Evolutionary conservation across 2,113 vertebrate species (phyloP), one percentile per base, ranked within the genome.

Genomic region (Lamprotornis superbus): DNA sequence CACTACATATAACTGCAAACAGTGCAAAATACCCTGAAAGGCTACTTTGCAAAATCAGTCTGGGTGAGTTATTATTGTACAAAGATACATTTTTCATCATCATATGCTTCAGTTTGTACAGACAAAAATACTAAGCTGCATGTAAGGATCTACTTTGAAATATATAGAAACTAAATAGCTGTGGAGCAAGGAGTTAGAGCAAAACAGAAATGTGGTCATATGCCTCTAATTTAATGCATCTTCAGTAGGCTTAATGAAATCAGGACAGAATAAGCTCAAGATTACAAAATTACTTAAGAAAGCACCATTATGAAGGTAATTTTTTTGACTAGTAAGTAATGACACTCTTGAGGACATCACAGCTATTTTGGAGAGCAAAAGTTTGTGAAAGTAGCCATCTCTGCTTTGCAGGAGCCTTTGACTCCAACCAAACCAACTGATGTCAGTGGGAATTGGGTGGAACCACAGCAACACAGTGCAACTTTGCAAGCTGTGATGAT

Each of bases 211-310:
- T 69, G 49, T 65, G 50, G 55, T 31, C 53, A 52, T 25, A 83
- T 23, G 25, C 46, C 68, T 77, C 40, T 70, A 88, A 94, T 73
- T 79, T 83, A 47, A 80, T 76, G 61, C 50, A 83, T 86, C 71
- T 70, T 70, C 55, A 57, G 40, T 1, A 64, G 55, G 24, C 35
- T 50, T 89, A 50, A 83, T 49, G 42, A 94, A 87, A 44, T 71
- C 56, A 31, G 37, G 28, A 60, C 10, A 65, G 42, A 89, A 89
- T 7, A 92, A 90, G 61, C 53, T 88, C 40, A 65, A 76, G 85
- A 76, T 85, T 49, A 87, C 49, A 79, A 93, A 93, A 92, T 87
- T 88, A 87, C 76, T 83, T 24, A 74, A 89, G 68, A 70, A 80
- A 88, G 50, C 39, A 70, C 16, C 61, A 73, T 68, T 90, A 75